These are phyloP conservation scores for Eurosta solidaginis DNA, from an alignment of 1,140 invertebrate genomes.

Conservation along the genomic window DNA sequence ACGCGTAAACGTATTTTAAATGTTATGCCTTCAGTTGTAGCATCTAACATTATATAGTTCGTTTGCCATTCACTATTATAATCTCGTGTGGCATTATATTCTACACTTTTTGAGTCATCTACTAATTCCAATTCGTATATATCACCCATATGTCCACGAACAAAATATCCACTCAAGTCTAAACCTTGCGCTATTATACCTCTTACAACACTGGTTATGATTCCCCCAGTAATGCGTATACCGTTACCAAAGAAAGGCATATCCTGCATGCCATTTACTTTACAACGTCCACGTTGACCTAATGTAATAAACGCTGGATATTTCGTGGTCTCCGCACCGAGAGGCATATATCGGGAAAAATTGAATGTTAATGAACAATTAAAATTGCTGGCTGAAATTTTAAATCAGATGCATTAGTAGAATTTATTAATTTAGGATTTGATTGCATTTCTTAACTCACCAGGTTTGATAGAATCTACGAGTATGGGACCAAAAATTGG, in stretches of 20 bases:
- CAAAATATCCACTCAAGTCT: constrained; percentile 8
- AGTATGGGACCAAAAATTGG: not conserved
- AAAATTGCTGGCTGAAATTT: not conserved
- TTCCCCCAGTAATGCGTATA: not conserved
- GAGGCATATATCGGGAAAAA: not conserved
- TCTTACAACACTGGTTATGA: not conserved
- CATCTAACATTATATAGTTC: not conserved
- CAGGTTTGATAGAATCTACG: not conserved
- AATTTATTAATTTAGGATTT: not conserved
- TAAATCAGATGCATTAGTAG: not conserved
- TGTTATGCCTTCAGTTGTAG: not conserved
- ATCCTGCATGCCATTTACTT: not conserved
- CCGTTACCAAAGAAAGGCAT: not conserved
- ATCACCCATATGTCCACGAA: constrained; percentile 8
- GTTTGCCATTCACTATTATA: not conserved
- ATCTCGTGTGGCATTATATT: not conserved
- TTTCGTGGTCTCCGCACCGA: not conserved
- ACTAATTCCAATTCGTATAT: constrained; percentile 5
- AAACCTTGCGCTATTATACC: not conserved
- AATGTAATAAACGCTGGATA: not conserved
- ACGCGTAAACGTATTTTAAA: not conserved
- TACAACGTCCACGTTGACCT: not conserved
- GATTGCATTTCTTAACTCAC: not conserved
- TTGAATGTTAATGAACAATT: not conserved
- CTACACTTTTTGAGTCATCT: not conserved